Conservation (phyloP, 2,888 invertebrate species). For the Lepidochrysops patricia region DNA sequence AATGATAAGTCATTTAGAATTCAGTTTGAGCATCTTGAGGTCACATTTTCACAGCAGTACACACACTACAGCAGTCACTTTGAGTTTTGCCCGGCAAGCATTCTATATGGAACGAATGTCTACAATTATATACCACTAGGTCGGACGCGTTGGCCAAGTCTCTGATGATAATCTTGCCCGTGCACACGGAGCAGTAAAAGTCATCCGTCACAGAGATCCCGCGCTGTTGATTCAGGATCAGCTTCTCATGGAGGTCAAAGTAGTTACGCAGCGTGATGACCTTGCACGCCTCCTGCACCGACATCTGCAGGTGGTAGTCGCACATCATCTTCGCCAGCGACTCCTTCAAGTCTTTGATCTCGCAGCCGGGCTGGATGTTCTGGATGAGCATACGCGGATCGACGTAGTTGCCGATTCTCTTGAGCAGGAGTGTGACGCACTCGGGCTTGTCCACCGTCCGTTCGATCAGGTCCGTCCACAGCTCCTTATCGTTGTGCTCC, state of each 20-base stretch:
- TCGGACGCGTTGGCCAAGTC: conserved; percentile 81
- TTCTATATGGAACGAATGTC: conserved; percentile 90
- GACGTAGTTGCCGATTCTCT: conserved; percentile 83
- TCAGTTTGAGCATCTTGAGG: conserved; percentile 16
- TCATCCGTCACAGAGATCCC: conserved; percentile 85
- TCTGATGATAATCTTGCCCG: conserved; percentile 82
- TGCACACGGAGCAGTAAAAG: conserved; percentile 85
- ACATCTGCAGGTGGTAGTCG: conserved; percentile 94
- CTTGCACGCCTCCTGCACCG: conserved; percentile 92
- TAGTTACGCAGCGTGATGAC: conserved; percentile 93
- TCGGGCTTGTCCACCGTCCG: conserved; percentile 91
- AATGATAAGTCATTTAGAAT: not conserved
- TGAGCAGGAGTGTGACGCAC: conserved; percentile 73
- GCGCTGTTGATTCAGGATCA: conserved; percentile 84
- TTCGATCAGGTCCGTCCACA: conserved; percentile 94
- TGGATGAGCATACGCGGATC: conserved; percentile 91
- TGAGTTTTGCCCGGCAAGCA: conserved; percentile 78
- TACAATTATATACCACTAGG: conserved; percentile 88
- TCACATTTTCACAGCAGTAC: conserved; percentile 65
- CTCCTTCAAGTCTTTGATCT: conserved; percentile 91
- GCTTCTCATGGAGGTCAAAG: conserved; percentile 87
- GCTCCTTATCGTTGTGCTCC: conserved; percentile 93
- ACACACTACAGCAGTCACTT: conserved; percentile 50
- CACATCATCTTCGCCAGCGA: conserved; percentile 95
- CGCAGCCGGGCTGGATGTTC: conserved; percentile 87